Evolutionary conservation across 2,113 vertebrate species (phyloP).

Genomic region (Vicugna pacos): DNA sequence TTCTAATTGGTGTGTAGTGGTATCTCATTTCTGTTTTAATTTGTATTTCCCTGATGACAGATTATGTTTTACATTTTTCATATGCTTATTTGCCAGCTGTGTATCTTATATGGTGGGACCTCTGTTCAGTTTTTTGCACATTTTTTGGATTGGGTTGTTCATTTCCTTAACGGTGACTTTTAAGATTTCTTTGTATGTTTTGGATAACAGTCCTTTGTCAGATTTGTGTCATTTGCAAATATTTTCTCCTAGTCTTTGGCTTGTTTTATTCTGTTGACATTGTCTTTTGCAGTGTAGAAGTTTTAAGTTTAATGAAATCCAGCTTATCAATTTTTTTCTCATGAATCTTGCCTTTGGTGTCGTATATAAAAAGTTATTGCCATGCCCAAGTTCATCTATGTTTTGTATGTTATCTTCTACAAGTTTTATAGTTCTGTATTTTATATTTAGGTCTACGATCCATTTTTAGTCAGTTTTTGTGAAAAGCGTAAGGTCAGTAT

Average conservation of each 20-base stretch:
- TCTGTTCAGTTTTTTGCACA: background rate
- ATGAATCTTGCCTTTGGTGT: background rate
- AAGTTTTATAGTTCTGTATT: background rate
- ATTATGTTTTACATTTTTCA: too few species aligned
- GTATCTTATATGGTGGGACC: too few species aligned
- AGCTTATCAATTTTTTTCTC: background rate
- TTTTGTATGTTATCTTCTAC: background rate
- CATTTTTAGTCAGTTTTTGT: background rate
- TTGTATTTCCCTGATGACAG: background rate
- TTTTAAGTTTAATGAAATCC: background rate
- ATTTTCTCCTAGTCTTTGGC: background rate
- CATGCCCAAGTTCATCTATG: background rate
- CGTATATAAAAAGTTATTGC: background rate
- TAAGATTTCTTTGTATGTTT: background rate
- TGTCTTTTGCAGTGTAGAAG: background rate
- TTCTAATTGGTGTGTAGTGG: background rate
- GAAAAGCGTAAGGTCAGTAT: background rate
- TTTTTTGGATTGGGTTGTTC: background rate
- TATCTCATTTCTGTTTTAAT: background rate
- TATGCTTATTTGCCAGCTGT: too few species aligned
- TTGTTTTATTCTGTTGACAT: background rate
- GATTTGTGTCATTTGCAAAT: background rate
- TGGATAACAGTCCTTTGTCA: background rate
- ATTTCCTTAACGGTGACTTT: background rate
- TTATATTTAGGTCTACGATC: background rate